A percentile compares a stretch with the other conserved stretches of the same genome.
These are phyloP conservation scores for Phylloscopus trochiloides DNA, from an alignment of 2,113 vertebrate species.

Conservation along the genomic window DNA sequence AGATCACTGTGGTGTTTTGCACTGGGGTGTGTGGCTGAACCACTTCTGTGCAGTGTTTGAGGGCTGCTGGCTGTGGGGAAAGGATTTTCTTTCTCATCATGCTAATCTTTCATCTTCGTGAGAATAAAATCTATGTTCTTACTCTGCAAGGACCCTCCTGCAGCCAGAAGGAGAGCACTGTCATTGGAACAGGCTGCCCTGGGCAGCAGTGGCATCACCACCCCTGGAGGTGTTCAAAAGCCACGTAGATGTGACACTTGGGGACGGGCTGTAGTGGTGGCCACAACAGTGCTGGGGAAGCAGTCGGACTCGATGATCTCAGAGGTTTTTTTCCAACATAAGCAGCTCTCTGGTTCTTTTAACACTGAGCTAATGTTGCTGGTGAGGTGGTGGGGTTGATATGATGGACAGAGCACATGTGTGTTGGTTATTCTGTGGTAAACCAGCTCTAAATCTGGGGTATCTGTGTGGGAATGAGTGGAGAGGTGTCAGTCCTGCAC, in stretches of 20 bases:
- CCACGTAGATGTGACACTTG: not conserved
- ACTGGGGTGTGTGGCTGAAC: accelerated
- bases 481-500: not conserved
- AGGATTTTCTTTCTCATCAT: not conserved
- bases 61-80: not conserved
- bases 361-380: not conserved
- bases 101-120: not conserved
- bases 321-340: not conserved
- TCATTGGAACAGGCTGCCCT: not conserved
- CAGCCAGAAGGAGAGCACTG: accelerated
- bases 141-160: not conserved
- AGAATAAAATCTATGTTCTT: not conserved
- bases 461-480: accelerated
- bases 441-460: not conserved
- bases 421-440: not conserved
- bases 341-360: not conserved
- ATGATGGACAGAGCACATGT: accelerated
- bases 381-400: not conserved
- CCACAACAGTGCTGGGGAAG: not conserved
- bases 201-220: not conserved
- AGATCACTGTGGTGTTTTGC: not conserved
- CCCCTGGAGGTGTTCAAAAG: not conserved
- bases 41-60: not conserved
- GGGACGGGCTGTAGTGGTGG: not conserved
- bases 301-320: not conserved